A percentile compares a stretch with the other conserved stretches of the same genome.
Evolutionary conservation across 2,797 vertebrate genomes (phyloP).

Genomic region (Coregonus suidteri): DNA sequence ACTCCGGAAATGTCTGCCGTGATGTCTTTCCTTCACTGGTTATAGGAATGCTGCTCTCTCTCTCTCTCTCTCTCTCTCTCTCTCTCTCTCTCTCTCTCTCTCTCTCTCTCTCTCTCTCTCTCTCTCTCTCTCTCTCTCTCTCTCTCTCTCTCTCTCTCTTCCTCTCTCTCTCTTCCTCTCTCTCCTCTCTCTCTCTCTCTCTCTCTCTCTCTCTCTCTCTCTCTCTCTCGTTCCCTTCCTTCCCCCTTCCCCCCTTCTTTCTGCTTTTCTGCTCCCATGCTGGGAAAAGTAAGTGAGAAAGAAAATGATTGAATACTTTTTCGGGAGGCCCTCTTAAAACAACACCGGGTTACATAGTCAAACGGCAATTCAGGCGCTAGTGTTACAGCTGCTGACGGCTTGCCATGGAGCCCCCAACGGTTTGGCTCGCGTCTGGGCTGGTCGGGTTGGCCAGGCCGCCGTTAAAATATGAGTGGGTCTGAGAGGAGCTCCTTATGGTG

Average conservation of each 20-base stretch:
- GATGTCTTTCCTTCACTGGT: conserved; percentile 75
- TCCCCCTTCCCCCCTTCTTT: conserved; percentile 26
- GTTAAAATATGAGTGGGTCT: conserved; percentile 84
- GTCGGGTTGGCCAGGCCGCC: conserved; percentile 42
- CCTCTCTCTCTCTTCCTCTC: no score
- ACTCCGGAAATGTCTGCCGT: conserved; percentile 67
- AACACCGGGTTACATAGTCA: conserved; percentile 78
- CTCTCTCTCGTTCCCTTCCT: conserved; percentile 34
- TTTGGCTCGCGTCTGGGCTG: conserved; percentile 64
- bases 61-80: conserved; percentile 38
- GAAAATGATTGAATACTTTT: conserved; percentile 80
- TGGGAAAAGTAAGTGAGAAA: conserved; percentile 80
- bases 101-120: conserved; percentile 35
- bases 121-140: conserved; percentile 46
- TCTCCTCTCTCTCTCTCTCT: conserved; percentile 44
- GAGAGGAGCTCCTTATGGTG: conserved; percentile 80
- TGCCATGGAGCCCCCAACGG: conserved; percentile 75
- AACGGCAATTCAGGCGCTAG: conserved; percentile 77
- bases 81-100: conserved; percentile 41
- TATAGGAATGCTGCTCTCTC: conserved; percentile 68
- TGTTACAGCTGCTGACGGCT: conserved; percentile 73
- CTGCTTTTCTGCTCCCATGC: conserved; percentile 51
- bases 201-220: conserved; percentile 43
- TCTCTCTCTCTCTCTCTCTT: conserved; percentile 37
- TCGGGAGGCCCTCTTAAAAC: conserved; percentile 76